Percentiles rank a stretch among this genome's conserved stretches.
Evolutionary conservation across 2,888 invertebrate genomes (phyloP).

Genomic region (Chirona hameri): DNA sequence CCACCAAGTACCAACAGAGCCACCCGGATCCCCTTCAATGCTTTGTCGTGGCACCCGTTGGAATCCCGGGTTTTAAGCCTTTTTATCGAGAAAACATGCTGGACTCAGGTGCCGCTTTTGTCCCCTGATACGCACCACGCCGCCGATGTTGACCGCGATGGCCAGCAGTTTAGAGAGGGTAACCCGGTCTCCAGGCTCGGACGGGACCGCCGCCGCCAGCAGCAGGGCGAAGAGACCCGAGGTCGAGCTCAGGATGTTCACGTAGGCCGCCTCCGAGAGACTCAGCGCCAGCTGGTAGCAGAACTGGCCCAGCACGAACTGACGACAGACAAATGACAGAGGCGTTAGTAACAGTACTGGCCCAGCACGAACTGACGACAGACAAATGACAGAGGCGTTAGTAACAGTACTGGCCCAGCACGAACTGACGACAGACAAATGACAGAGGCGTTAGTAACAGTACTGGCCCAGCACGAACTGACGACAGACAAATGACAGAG

Average conservation of each 20-base stretch:
- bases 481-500: too few species aligned
- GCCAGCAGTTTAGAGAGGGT: conserved; percentile 79
- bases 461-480: conserved; percentile 45
- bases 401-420: conserved; percentile 57
- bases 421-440: conserved; percentile 40
- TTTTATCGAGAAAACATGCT: too few species aligned
- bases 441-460: conserved; percentile 78
- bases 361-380: conserved; percentile 46
- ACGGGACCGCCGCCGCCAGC: conserved; percentile 81
- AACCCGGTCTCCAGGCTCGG: conserved; percentile 74
- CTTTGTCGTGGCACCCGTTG: too few species aligned
- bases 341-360: conserved; percentile 65
- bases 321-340: too few species aligned
- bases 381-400: too few species aligned
- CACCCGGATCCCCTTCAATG: too few species aligned
- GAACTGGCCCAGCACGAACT: conserved; percentile 46
- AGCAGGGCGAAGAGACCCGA: conserved; percentile 82
- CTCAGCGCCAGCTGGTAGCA: conserved; percentile 81
- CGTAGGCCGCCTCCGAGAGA: conserved; percentile 75
- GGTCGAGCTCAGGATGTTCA: conserved; percentile 82
- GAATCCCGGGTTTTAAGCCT: too few species aligned
- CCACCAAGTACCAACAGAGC: too few species aligned
- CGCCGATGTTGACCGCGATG: conserved; percentile 70
- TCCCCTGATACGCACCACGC: conserved; percentile 58
- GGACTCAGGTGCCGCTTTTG: too few species aligned